Base-by-base conservation (phyloP, 2,888 invertebrate species). In the Crossocerus cetratus region DNA sequence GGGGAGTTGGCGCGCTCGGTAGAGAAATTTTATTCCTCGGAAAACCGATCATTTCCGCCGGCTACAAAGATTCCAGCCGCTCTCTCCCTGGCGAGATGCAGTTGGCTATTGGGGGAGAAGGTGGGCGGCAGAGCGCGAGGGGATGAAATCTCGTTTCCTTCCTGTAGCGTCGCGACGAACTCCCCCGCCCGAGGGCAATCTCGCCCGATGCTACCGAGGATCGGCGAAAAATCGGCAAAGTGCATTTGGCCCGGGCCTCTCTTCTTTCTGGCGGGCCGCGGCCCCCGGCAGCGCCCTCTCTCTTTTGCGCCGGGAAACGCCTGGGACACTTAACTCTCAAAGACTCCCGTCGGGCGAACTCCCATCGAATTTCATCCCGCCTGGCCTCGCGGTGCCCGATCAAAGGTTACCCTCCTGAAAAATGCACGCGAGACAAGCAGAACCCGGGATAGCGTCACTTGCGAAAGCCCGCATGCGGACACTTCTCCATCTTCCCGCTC, bases 31-130 rank as follows among this genome's bases (percentile, higher is more conserved):
- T 49, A 68, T 72, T 72, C 56, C 68, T 43, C 44, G 69, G 42
- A 58, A 58, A 72, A 69, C 54, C 68, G 72, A 72, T 69, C 69
- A 62, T 69, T 69, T 68, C 69, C 72, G 72, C 63, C 49, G 49
- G 68, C 32, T 22, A 60, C 45, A 56, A 56, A 58, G 71, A 71
- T 63, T 63, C 61, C 71, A 16, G 16, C 60, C 21, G 22, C 45
- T 8, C 56, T 43, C 61, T 53, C 43, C 4, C 22, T 20, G 16
- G 54, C 60, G 67, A 43, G 20, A 32, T 32, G 32, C 8, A 32
- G 32, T 32, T 32, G 32, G 32, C 32, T 32, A 11, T 32, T 32
- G 8, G 32, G n/a, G n/a, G n/a, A n/a, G n/a, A n/a, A n/a, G n/a
- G n/a, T n/a, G n/a, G n/a, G n/a, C n/a, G n/a, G n/a, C n/a, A n/a